These are phyloP conservation scores for Bursaphelenchus okinawaensis DNA, from an alignment of 2,888 invertebrate species.

Conservation along the genomic window DNA sequence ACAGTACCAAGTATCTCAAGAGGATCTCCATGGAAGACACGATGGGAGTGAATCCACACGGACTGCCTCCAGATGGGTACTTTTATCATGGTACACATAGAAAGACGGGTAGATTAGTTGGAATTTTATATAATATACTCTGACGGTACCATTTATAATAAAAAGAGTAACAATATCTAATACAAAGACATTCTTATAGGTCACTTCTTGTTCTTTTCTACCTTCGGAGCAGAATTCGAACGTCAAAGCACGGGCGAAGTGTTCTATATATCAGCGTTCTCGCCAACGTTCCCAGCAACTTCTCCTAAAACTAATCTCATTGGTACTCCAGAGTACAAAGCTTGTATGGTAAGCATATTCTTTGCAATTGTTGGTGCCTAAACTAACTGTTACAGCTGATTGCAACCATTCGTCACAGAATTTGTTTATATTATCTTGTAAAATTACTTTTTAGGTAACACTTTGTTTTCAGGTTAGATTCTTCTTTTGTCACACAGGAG, in stretches of 20 bases:
- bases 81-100: conserved; percentile 14
- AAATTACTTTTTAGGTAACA: conserved; percentile 15
- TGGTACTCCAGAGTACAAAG: conserved; percentile 14
- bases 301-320: not conserved
- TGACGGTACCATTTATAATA: too few relatives aligned
- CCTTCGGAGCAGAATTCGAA: conserved; percentile 21
- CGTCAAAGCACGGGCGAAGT: conserved; percentile 17
- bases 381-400: too few relatives aligned
- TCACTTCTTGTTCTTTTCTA: conserved; percentile 40
- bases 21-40: conserved; percentile 1
- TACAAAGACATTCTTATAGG: too few relatives aligned
- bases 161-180: too few relatives aligned
- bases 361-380: too few relatives aligned
- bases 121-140: not conserved
- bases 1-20: conserved; percentile 1
- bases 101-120: not conserved
- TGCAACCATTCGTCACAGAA: too few relatives aligned
- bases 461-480: conserved; percentile 25
- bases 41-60: conserved; percentile 1
- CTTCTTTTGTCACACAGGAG: conserved; percentile 31
- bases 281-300: conserved; percentile 26
- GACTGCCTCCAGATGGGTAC: conserved; percentile 17
- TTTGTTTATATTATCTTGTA: too few relatives aligned
- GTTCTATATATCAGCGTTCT: conserved; percentile 21
- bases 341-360: conserved; percentile 18